Conservation (phyloP, 2,113 vertebrate species). For the Elanus axillaris region DNA sequence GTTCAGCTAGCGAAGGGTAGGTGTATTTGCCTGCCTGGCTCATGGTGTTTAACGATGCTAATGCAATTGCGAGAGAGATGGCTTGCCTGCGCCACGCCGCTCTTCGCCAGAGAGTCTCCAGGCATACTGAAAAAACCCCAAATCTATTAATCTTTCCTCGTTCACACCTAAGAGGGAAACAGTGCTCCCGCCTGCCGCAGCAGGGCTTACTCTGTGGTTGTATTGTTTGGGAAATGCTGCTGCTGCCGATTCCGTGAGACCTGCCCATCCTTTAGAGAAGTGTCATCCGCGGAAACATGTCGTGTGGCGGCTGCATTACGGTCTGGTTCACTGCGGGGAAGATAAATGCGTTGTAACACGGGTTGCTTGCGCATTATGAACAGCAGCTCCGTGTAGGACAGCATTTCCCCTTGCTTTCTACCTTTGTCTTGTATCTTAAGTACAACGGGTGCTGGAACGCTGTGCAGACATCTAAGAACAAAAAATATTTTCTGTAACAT, state of each 20-base stretch:
- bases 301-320: slow-evolving; percentile 17
- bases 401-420: not conserved
- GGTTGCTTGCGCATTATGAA: not conserved
- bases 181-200: not conserved
- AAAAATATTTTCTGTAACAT: slow-evolving; percentile 39
- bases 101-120: not conserved
- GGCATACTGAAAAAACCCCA: not conserved
- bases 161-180: not conserved
- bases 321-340: not conserved
- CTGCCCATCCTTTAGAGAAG: slow-evolving; percentile 32
- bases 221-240: slow-evolving; percentile 38
- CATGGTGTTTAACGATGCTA: slow-evolving; percentile 15
- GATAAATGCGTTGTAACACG: not conserved
- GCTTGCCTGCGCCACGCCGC: not conserved
- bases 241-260: not conserved
- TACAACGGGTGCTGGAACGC: not conserved
- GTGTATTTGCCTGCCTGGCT: not conserved
- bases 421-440: slow-evolving; percentile 28
- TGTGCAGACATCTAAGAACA: slow-evolving; percentile 37
- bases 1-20: not conserved
- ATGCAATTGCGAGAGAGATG: not conserved
- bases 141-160: slow-evolving; percentile 5
- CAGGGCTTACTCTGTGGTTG: not conserved
- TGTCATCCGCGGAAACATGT: not conserved
- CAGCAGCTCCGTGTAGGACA: slow-evolving; percentile 24